A percentile compares a stretch with the other conserved stretches of the same genome.
phyloP scores from a whole-genome alignment of 2,888 invertebrate genomes.

The Parnassius mnemosyne region DNA sequence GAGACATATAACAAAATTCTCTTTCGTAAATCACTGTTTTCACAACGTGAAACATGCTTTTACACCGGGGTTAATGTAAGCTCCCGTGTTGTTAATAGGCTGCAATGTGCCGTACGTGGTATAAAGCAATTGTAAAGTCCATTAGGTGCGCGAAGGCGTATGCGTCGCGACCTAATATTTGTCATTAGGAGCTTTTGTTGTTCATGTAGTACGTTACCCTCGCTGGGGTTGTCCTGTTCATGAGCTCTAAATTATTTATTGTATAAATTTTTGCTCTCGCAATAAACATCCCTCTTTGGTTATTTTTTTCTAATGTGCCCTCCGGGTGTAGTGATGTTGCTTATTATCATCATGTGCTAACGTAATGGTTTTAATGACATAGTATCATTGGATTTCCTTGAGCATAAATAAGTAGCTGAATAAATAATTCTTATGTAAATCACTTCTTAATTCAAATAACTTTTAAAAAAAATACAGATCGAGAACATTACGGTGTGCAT shows the following conservation, averaged over 20 bases:
- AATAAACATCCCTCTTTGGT: slow-evolving; percentile 53
- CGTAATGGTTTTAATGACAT: slow-evolving; percentile 36
- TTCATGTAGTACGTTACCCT: slow-evolving; percentile 52
- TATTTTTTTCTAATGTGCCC: slow-evolving; percentile 61
- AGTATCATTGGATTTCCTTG: slow-evolving; percentile 26
- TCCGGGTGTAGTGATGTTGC: slow-evolving; percentile 50
- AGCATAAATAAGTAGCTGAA: not conserved
- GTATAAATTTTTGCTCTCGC: slow-evolving; percentile 59
- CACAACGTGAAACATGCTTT: slow-evolving; percentile 26
- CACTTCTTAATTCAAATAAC: too few relatives aligned
- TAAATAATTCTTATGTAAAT: too few relatives aligned
- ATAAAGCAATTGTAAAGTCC: slow-evolving; percentile 68
- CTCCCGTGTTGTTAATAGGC: slow-evolving; percentile 53
- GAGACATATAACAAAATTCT: slow-evolving; percentile 3
- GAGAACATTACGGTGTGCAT: too few relatives aligned
- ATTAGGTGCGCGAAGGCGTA: slow-evolving; percentile 63
- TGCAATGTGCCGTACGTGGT: slow-evolving; percentile 48
- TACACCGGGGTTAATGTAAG: slow-evolving; percentile 46
- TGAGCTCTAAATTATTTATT: slow-evolving; percentile 62
- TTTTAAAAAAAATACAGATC: too few relatives aligned
- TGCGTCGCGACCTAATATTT: slow-evolving; percentile 59
- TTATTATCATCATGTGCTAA: slow-evolving; percentile 32
- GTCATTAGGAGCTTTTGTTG: slow-evolving; percentile 73
- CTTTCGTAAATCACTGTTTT: slow-evolving; percentile 7
- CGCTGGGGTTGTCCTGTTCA: slow-evolving; percentile 51